phyloP scores from a whole-genome alignment of 2,888 invertebrate genomes.

The Ptilodon capucinus region DNA sequence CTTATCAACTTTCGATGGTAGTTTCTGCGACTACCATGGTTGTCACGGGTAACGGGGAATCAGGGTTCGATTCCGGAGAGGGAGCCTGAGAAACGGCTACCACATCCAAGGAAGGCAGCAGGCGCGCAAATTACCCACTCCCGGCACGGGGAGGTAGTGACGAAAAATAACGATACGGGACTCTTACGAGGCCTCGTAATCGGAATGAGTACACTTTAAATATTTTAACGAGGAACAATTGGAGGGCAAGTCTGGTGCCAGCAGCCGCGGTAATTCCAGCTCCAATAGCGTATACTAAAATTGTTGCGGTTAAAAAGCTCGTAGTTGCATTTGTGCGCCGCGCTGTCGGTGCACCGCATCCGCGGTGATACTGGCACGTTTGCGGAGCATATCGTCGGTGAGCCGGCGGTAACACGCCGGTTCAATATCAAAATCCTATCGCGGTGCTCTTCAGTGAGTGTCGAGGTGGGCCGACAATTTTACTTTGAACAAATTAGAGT shows the following conservation, averaged over 20 bases:
- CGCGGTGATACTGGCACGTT: conserved; percentile 54
- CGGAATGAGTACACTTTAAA: conserved; percentile 82
- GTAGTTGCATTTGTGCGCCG: conserved; percentile 79
- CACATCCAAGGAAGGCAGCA: conserved; percentile 88
- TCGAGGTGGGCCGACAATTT: conserved; percentile 71
- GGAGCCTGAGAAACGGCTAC: conserved; percentile 87
- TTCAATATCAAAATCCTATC: conserved; percentile 45
- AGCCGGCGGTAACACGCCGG: conserved; percentile 46
- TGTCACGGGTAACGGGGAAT: conserved; percentile 88
- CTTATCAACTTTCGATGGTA: conserved; percentile 87
- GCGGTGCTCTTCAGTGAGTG: conserved; percentile 46
- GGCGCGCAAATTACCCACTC: conserved; percentile 79
- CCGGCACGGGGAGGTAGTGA: conserved; percentile 79
- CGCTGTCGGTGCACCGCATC: conserved; percentile 72
- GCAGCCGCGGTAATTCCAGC: conserved; percentile 89
- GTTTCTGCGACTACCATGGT: conserved; percentile 86
- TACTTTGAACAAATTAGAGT: conserved; percentile 87
- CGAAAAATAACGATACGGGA: conserved; percentile 86
- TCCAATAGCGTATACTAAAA: conserved; percentile 87
- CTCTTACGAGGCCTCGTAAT: conserved; percentile 81
- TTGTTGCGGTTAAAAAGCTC: conserved; percentile 87
- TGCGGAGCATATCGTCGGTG: conserved; percentile 49
- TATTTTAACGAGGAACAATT: conserved; percentile 84
- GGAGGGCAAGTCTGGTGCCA: conserved; percentile 86
- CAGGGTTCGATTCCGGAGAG: conserved; percentile 89